phyloP scores from a whole-genome alignment of 1,140 invertebrate genomes.

The Sitophilus oryzae region DNA sequence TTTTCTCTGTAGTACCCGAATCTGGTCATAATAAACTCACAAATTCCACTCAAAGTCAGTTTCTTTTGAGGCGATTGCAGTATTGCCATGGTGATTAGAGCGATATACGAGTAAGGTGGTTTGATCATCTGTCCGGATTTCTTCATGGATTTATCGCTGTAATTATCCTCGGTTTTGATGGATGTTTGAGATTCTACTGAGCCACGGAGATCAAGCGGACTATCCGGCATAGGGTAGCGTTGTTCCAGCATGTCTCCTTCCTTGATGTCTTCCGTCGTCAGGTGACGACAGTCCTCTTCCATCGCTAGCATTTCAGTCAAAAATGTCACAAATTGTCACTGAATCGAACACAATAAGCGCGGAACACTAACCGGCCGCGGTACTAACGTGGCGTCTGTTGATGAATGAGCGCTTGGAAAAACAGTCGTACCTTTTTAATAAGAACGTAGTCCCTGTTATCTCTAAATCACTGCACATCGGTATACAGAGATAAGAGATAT shows the following conservation, averaged over 20 bases:
- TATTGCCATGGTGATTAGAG: constrained; percentile 96
- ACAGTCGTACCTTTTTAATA: constrained; percentile 18
- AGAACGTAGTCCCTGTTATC: constrained; percentile 22
- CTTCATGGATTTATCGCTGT: constrained; percentile 27
- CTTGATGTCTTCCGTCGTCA: constrained; percentile 27
- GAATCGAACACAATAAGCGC: not conserved
- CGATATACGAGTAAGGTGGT: constrained; percentile 97
- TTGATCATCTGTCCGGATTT: constrained; percentile 62
- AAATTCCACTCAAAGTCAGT: constrained; percentile 93
- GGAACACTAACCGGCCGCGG: not conserved
- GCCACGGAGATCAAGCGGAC: constrained; percentile 41
- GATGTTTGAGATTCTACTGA: constrained; percentile 21
- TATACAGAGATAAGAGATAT: constrained; percentile 17
- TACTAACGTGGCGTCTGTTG: not conserved
- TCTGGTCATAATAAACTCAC: constrained; percentile 97
- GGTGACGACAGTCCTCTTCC: constrained; percentile 36
- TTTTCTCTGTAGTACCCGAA: constrained; percentile 96
- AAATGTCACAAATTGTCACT: not conserved
- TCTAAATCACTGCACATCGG: constrained; percentile 22
- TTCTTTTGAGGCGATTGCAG: constrained; percentile 96
- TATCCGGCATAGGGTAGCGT: constrained; percentile 33
- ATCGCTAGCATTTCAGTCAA: constrained; percentile 35
- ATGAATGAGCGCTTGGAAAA: constrained; percentile 5
- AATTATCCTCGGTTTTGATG: constrained; percentile 31
- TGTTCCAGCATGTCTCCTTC: constrained; percentile 32